These are phyloP conservation scores for Erynnis tages DNA, from an alignment of 2,888 invertebrate genomes.

Conservation along the genomic window DNA sequence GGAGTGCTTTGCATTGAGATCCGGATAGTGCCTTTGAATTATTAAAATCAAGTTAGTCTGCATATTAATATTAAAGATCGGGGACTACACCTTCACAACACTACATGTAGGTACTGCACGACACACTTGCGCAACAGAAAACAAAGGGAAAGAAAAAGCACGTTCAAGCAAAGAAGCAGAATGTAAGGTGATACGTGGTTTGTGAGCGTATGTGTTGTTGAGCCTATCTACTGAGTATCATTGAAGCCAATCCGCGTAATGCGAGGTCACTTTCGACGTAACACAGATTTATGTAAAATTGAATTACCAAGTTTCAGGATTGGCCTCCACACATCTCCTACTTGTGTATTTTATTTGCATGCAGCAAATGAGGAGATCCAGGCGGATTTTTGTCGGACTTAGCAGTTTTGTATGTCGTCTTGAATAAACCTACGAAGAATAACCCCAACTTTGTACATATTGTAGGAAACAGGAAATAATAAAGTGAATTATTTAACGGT, in stretches of 20 bases:
- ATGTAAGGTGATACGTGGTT: conserved; percentile 29
- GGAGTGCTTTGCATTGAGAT: conserved; percentile 77
- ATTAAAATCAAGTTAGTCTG: neutral
- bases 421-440: conserved; percentile 76
- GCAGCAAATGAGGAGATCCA: conserved; percentile 76
- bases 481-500: conserved; percentile 1
- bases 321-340: conserved; percentile 56
- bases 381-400: conserved; percentile 73
- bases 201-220: conserved; percentile 31
- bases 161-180: conserved; percentile 29
- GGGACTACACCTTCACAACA: no score
- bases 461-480: conserved; percentile 3
- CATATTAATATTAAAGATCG: no score
- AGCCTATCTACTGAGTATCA: conserved; percentile 57
- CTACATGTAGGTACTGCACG: neutral
- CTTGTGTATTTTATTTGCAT: conserved; percentile 76
- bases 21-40: conserved; percentile 66
- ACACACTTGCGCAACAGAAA: conserved; percentile 15
- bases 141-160: conserved; percentile 28
- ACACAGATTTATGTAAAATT: conserved; percentile 45
- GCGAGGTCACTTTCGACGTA: conserved; percentile 44
- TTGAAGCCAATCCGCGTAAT: conserved; percentile 53
- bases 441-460: conserved; percentile 39
- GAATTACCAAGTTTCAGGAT: conserved; percentile 50
- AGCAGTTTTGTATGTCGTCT: conserved; percentile 63